Evolutionary conservation across 2,888 invertebrate genomes (phyloP).

Genomic region (Mesorhabditis belari): DNA sequence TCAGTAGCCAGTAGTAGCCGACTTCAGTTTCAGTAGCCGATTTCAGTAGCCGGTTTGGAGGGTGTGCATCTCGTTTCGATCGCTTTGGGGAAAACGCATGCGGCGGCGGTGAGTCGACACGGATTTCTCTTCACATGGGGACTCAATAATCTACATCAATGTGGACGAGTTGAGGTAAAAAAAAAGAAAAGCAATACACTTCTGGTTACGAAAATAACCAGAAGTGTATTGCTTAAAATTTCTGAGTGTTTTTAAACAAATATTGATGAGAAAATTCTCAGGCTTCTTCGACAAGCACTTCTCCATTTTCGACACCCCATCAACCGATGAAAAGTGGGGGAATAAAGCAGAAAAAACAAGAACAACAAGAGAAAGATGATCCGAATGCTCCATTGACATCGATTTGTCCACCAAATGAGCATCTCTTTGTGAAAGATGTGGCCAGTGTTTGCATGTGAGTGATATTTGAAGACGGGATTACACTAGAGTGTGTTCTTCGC

Average conservation of each 20-base stretch:
- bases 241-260: no score
- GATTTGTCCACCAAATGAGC: slow-evolving; percentile 59
- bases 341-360: no score
- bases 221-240: not conserved
- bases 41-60: slow-evolving; percentile 13
- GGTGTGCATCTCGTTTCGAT: slow-evolving; percentile 59
- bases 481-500: no score
- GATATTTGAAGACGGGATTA: slow-evolving; percentile 67
- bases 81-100: slow-evolving; percentile 88
- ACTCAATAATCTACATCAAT: slow-evolving; percentile 94
- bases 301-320: not conserved
- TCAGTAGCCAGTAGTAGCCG: no score
- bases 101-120: slow-evolving; percentile 76
- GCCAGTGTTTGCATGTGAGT: slow-evolving; percentile 76
- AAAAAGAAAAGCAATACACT: no score
- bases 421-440: slow-evolving; percentile 66
- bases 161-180: slow-evolving; percentile 62
- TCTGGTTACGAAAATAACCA: no score
- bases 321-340: no score
- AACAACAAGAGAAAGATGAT: no score
- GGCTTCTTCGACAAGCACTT: not conserved
- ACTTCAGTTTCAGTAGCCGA: not conserved
- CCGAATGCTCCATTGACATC: no score
- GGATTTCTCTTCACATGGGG: slow-evolving; percentile 91
- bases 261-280: no score